Evolutionary conservation across 2,113 vertebrate genomes (phyloP).

Genomic region (Hemicordylus capensis): DNA sequence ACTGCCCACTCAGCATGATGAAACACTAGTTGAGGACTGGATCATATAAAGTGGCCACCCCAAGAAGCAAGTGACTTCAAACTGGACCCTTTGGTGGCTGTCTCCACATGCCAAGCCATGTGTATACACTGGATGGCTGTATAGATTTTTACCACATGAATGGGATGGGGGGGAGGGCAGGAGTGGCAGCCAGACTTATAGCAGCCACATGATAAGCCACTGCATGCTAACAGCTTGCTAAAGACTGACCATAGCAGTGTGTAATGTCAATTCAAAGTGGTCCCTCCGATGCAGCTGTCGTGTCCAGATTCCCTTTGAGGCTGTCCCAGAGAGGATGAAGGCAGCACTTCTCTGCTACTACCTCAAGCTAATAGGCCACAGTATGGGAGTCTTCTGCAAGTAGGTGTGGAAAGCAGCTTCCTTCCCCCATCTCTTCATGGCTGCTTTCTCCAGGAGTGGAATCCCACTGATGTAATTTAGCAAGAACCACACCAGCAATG

Average conservation of each 20-base stretch:
- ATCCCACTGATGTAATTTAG: constrained; percentile 78
- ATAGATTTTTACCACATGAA: background rate
- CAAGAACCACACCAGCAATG: constrained; percentile 82
- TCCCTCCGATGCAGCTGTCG: too few species aligned
- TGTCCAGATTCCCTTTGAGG: background rate
- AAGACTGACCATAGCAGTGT: too few species aligned
- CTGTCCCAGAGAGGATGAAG: background rate
- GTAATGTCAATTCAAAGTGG: background rate
- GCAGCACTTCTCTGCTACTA: background rate
- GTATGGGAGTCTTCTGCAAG: constrained; percentile 75
- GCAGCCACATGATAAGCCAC: background rate
- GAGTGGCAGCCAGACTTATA: background rate
- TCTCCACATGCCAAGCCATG: background rate
- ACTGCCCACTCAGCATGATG: background rate
- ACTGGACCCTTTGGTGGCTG: background rate
- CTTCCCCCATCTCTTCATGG: constrained; percentile 76
- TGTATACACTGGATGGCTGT: too few species aligned
- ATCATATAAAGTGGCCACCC: background rate
- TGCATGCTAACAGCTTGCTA: background rate
- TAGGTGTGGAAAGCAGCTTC: constrained; percentile 75
- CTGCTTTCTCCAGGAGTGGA: constrained; percentile 80
- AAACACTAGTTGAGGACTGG: background rate
- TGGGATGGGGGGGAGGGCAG: background rate
- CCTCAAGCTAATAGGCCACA: constrained; percentile 72
- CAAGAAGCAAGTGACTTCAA: background rate